A percentile compares a stretch with the other conserved stretches of the same genome.
Conservation (phyloP, 2,113 vertebrate genomes). For the Sula dactylatra region DNA sequence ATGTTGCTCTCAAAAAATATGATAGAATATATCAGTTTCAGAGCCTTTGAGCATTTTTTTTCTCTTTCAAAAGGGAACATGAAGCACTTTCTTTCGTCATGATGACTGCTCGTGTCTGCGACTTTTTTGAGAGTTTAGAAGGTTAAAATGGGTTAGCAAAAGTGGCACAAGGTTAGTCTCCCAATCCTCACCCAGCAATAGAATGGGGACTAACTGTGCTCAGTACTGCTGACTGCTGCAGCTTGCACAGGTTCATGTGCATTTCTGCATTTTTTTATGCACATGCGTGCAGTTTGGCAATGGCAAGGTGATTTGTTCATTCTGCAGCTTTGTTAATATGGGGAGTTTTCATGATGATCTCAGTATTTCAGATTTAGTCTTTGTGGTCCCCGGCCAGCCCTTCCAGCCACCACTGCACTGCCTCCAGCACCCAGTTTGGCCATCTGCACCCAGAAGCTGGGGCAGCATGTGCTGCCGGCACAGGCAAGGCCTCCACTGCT, state of each 20-base stretch:
- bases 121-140: neutral
- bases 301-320: neutral
- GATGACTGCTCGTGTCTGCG: neutral
- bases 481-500: fast-evolving
- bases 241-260: fast-evolving
- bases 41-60: neutral
- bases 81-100: neutral
- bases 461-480: fast-evolving
- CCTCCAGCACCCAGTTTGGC: neutral
- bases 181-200: neutral
- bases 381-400: no score
- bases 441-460: fast-evolving
- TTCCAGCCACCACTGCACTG: neutral
- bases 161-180: neutral
- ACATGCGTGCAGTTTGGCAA: neutral
- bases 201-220: neutral
- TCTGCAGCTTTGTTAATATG: neutral
- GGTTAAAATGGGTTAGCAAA: neutral
- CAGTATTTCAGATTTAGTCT: neutral
- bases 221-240: neutral
- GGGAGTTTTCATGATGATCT: neutral
- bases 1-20: neutral
- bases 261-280: neutral
- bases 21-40: neutral
- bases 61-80: neutral